Evolutionary conservation across 2,113 vertebrate species (phyloP).

Genomic region (Laterallus jamaicensis): DNA sequence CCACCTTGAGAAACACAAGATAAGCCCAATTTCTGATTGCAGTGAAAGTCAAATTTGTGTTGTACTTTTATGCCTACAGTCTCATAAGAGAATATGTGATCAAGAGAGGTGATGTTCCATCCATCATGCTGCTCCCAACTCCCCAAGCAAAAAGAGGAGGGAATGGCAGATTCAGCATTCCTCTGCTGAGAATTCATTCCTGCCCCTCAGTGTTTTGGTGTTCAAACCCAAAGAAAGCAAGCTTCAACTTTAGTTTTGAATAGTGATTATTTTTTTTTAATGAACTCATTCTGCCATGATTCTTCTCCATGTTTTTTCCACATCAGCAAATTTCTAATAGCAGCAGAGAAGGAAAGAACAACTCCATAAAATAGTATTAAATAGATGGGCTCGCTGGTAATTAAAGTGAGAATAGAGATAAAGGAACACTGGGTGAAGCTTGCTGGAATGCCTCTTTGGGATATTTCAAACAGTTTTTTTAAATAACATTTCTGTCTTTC

Average conservation of each 20-base stretch:
- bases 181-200: not conserved
- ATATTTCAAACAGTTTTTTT: slow-evolving; percentile 27
- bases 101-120: not conserved
- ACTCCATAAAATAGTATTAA: slow-evolving; percentile 46
- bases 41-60: not conserved
- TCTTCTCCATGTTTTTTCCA: slow-evolving; percentile 18
- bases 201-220: not conserved
- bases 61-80: not conserved
- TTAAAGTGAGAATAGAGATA: slow-evolving; percentile 30
- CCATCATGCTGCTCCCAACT: not conserved
- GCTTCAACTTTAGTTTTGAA: not conserved
- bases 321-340: slow-evolving; percentile 27
- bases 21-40: not conserved
- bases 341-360: not conserved
- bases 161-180: not conserved
- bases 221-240: not conserved
- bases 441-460: slow-evolving; percentile 45
- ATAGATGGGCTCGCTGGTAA: slow-evolving; percentile 33
- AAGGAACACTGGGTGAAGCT: slow-evolving; percentile 5
- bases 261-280: not conserved
- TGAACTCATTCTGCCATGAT: not conserved
- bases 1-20: not conserved
- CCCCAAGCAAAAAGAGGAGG: not conserved
- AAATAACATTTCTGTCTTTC: slow-evolving; percentile 52
- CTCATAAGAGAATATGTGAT: not conserved